Evolutionary conservation across 2,113 vertebrate species (phyloP).

Genomic region (Notiomystis cincta): DNA sequence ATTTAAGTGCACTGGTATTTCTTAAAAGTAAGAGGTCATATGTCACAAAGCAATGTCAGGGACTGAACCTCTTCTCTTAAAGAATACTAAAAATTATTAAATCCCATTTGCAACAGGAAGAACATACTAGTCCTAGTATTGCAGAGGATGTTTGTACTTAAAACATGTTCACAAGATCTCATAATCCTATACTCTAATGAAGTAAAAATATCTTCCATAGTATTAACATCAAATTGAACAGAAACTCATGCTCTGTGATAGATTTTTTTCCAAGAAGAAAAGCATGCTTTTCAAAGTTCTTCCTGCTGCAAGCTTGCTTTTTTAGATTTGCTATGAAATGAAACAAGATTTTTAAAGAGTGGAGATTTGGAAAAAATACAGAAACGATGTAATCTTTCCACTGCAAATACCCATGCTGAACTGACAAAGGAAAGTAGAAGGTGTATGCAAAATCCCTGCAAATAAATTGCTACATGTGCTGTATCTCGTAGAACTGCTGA

Average conservation of each 20-base stretch:
- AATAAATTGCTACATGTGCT: slow-evolving; percentile 6
- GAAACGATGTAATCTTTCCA: not conserved
- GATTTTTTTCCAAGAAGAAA: slow-evolving; percentile 6
- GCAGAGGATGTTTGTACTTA: not conserved
- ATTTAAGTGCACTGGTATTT: slow-evolving; percentile 1
- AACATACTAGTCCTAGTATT: not conserved
- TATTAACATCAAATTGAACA: not conserved
- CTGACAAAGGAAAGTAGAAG: not conserved
- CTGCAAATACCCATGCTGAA: not conserved
- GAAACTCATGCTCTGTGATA: not conserved
- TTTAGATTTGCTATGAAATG: slow-evolving; percentile 17
- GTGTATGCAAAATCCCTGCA: not conserved
- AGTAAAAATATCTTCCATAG: slow-evolving; percentile 8
- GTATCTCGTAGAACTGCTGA: not conserved
- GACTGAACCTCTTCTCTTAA: not conserved
- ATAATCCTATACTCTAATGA: slow-evolving; percentile 10
- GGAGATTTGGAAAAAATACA: not conserved
- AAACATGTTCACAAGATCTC: slow-evolving; percentile 28
- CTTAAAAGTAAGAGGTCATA: slow-evolving; percentile 7
- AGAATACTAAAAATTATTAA: not conserved
- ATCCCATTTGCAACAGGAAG: not conserved
- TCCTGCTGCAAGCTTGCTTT: slow-evolving; percentile 4
- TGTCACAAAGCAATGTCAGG: not conserved
- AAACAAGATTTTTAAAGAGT: slow-evolving; percentile 24
- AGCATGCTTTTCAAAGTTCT: not conserved